Percentiles rank a stretch among this genome's conserved stretches.
These are phyloP conservation scores for Nannoperca obscura DNA, from an alignment of 2,797 vertebrate species.

Conservation along the genomic window DNA sequence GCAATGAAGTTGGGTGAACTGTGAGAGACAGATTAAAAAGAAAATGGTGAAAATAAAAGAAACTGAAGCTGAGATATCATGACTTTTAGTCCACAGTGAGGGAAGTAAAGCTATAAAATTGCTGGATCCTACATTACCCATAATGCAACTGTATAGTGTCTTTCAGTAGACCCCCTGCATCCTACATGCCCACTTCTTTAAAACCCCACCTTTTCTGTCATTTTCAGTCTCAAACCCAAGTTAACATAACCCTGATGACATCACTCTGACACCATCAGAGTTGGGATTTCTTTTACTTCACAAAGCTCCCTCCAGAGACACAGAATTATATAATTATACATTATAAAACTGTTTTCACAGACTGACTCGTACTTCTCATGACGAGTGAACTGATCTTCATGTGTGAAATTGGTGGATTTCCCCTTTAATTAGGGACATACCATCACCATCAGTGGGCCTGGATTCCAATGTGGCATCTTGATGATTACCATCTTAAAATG, in stretches of 20 bases:
- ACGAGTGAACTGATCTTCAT: background rate
- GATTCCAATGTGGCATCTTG: background rate
- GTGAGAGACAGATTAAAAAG: background rate
- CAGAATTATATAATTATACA: too few relatives aligned
- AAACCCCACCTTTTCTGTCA: background rate
- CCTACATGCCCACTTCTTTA: background rate
- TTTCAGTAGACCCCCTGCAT: background rate
- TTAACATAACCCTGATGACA: background rate
- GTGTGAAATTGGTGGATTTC: background rate
- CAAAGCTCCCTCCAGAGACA: too few relatives aligned
- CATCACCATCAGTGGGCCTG: background rate
- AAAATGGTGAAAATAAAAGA: background rate
- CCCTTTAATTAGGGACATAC: conserved; percentile 10
- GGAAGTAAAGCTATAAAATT: background rate
- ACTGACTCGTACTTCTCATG: background rate
- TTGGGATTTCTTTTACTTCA: too few relatives aligned
- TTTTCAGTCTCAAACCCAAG: too few relatives aligned
- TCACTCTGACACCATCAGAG: too few relatives aligned
- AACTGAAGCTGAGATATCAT: background rate
- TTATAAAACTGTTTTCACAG: background rate
- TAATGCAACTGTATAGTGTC: background rate
- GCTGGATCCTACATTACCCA: background rate
- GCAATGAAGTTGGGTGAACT: background rate
- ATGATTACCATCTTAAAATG: background rate
- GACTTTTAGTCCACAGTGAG: background rate